A percentile compares a stretch with the other conserved stretches of the same genome.
These are phyloP conservation scores for Polyploca ridens DNA, from an alignment of 2,888 invertebrate species.

Conservation along the genomic window DNA sequence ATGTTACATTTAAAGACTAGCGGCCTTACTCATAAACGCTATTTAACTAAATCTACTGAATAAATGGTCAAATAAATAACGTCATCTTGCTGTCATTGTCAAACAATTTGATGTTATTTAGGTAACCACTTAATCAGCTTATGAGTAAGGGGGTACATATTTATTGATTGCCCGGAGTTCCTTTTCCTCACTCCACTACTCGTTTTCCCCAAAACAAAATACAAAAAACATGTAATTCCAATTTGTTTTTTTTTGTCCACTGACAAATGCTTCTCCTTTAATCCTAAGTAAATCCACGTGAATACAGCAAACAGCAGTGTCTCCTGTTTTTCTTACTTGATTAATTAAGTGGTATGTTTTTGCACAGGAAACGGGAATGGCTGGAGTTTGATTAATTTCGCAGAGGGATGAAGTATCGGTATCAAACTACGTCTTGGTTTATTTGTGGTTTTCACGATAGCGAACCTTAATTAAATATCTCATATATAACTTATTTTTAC, in stretches of 20 bases:
- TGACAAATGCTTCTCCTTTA: slow-evolving; percentile 4
- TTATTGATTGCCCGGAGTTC: too few relatives aligned
- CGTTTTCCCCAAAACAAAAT: not conserved
- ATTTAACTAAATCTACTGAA: too few relatives aligned
- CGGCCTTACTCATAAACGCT: too few relatives aligned
- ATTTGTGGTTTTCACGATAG: slow-evolving; percentile 12
- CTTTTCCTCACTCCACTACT: not conserved
- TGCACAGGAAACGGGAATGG: slow-evolving; percentile 23
- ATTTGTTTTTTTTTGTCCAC: not conserved
- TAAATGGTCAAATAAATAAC: too few relatives aligned
- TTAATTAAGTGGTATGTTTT: slow-evolving; percentile 32
- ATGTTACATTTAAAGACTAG: too few relatives aligned
- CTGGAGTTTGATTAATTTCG: slow-evolving; percentile 25
- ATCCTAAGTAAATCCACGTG: slow-evolving; percentile 8
- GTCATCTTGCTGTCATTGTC: too few relatives aligned
- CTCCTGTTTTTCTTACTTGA: slow-evolving; percentile 25
- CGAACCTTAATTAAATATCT: slow-evolving; percentile 3
- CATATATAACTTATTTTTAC: not conserved
- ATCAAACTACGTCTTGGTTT: slow-evolving; percentile 20
- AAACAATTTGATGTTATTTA: too few relatives aligned
- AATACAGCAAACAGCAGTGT: slow-evolving; percentile 4
- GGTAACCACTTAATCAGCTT: too few relatives aligned
- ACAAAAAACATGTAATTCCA: not conserved
- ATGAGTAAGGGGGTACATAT: too few relatives aligned
- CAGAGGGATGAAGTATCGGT: slow-evolving; percentile 13